Conservation (phyloP, 2,888 invertebrate species). For the Dryobota labecula region DNA sequence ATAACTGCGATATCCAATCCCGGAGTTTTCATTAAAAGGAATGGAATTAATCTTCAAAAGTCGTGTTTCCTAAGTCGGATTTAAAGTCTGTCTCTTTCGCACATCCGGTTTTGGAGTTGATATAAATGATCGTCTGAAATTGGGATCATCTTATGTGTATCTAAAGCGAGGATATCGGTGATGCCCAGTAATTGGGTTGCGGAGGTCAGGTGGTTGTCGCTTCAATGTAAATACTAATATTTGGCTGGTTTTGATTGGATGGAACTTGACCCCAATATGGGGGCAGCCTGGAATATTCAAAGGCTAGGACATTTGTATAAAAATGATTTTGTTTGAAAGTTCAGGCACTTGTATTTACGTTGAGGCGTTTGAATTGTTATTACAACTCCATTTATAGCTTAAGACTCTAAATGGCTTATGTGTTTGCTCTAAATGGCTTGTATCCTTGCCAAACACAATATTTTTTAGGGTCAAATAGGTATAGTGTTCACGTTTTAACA, state of each 20-base stretch:
- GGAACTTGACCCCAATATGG: conserved; percentile 1
- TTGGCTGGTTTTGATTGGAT: conserved; percentile 10
- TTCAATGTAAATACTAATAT: conserved; percentile 23
- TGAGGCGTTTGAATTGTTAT: background rate
- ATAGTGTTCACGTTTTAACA: too few relatives aligned
- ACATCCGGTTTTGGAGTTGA: conserved; percentile 29
- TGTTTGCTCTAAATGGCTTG: background rate
- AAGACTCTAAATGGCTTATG: background rate
- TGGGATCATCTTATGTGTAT: conserved; percentile 37
- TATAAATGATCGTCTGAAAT: conserved; percentile 39
- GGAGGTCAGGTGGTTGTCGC: conserved; percentile 4
- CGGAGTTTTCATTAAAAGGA: conserved; percentile 55
- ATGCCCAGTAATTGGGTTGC: conserved; percentile 27
- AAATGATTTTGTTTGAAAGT: background rate
- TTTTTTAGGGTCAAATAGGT: background rate
- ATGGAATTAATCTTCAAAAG: conserved; percentile 62
- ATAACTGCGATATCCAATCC: conserved; percentile 67
- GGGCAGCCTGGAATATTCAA: background rate
- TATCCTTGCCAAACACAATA: background rate
- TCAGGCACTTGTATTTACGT: background rate
- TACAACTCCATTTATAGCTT: background rate
- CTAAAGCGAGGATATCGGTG: background rate
- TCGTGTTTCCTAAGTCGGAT: conserved; percentile 58
- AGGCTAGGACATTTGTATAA: background rate
- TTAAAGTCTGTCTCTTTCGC: conserved; percentile 38